These are phyloP conservation scores for Acrocephalus kingi DNA, from an alignment of 2,113 vertebrate genomes.

Conservation along the genomic window DNA sequence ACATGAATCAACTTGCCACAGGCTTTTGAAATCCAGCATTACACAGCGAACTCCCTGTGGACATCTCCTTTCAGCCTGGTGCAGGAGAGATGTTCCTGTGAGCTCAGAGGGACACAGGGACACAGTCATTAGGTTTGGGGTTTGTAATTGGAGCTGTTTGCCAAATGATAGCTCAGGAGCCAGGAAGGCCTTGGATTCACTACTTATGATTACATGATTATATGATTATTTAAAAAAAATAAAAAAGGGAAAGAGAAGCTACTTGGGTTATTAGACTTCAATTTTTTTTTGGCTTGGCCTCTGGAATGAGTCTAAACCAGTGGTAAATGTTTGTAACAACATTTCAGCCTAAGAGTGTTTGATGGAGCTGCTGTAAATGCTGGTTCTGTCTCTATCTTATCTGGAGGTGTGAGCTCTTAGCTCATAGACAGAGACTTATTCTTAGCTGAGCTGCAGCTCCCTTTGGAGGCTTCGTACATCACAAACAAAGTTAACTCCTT, in stretches of 20 bases:
- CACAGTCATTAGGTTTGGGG: background rate
- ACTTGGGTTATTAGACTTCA: background rate
- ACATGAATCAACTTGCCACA: slow-evolving; percentile 60
- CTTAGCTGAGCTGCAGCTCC: slow-evolving; percentile 11
- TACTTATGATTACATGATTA: background rate
- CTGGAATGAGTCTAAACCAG: background rate
- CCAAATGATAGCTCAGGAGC: slow-evolving; percentile 22
- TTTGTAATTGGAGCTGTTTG: slow-evolving; percentile 20
- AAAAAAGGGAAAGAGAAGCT: background rate
- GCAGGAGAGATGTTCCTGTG: slow-evolving; percentile 32
- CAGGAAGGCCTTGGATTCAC: slow-evolving; percentile 25
- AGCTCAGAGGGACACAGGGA: background rate
- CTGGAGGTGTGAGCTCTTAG: background rate
- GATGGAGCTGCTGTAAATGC: background rate
- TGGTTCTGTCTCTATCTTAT: background rate
- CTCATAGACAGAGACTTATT: background rate
- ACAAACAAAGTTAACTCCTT: slow-evolving; percentile 27
- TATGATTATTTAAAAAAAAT: background rate
- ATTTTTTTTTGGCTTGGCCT: background rate
- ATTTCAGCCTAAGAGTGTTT: background rate
- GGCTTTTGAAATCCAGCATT: slow-evolving; percentile 58
- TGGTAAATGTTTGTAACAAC: background rate
- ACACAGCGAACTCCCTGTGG: slow-evolving; percentile 15
- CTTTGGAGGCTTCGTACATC: background rate
- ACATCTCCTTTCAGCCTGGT: slow-evolving; percentile 25